A percentile compares a stretch with the other conserved stretches of the same genome.
These are phyloP conservation scores for Acinonyx jubatus DNA, from an alignment of 2,113 vertebrate species.

Conservation along the genomic window DNA sequence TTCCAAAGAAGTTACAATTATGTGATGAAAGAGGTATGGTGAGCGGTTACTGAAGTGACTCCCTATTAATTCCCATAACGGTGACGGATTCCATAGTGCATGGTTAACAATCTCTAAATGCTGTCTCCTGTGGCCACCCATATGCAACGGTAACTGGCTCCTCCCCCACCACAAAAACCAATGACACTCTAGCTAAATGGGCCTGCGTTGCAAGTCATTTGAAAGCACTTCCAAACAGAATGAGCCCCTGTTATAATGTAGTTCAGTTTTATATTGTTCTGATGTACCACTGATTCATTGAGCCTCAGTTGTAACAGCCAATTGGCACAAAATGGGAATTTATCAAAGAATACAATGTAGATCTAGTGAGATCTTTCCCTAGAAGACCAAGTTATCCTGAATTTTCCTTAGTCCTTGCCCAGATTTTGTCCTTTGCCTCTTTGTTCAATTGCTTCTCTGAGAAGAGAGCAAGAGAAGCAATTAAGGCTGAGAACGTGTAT, in stretches of 20 bases:
- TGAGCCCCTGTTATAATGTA: background rate
- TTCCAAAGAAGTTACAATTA: slow-evolving; percentile 76
- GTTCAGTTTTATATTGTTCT: background rate
- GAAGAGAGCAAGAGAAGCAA: no score
- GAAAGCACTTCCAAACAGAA: slow-evolving; percentile 5
- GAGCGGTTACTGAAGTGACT: slow-evolving; percentile 8
- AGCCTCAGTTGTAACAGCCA: background rate
- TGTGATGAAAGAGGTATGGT: slow-evolving; percentile 41
- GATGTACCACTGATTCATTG: background rate
- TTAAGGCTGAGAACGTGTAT: background rate
- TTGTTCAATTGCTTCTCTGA: background rate
- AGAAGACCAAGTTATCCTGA: background rate
- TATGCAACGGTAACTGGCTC: background rate
- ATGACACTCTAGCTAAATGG: background rate
- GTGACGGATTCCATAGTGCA: background rate
- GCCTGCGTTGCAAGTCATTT: background rate
- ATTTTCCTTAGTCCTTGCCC: background rate
- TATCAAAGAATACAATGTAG: background rate
- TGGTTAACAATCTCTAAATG: background rate
- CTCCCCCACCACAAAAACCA: background rate
- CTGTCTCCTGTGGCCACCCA: background rate
- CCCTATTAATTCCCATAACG: background rate
- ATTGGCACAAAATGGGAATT: background rate
- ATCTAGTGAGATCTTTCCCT: background rate
- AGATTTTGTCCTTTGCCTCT: background rate